phyloP scores from a whole-genome alignment of 2,888 invertebrate species.

The Conomelus anceps region DNA sequence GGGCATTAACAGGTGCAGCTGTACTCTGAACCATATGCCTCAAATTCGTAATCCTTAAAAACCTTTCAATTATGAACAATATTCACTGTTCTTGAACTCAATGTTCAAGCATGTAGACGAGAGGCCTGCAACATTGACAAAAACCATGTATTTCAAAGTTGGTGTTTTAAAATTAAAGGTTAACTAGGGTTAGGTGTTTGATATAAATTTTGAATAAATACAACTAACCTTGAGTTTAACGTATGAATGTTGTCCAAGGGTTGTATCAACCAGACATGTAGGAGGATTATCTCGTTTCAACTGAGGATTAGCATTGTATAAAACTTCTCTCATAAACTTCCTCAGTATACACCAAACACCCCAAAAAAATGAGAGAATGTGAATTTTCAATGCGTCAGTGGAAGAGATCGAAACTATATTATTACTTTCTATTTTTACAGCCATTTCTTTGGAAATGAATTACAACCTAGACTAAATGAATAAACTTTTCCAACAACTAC shows the following conservation, averaged over 20 bases:
- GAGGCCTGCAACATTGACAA: neutral
- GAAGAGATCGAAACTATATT: conserved; percentile 46
- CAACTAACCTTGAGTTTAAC: conserved; percentile 55
- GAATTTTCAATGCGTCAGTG: conserved; percentile 46
- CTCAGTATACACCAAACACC: conserved; percentile 49
- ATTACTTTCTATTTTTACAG: conserved; percentile 2
- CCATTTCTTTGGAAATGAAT: neutral
- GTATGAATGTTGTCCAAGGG: conserved; percentile 55
- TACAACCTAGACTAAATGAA: neutral
- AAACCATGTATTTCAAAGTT: neutral
- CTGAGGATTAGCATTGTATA: conserved; percentile 38
- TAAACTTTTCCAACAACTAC: neutral
- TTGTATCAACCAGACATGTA: conserved; percentile 51
- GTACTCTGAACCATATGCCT: neutral
- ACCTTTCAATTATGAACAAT: no score
- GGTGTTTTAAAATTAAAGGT: neutral
- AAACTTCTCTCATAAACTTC: conserved; percentile 46
- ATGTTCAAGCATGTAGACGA: no score
- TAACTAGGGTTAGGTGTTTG: neutral
- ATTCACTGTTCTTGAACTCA: neutral
- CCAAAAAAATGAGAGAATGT: conserved; percentile 46
- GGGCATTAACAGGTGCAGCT: neutral
- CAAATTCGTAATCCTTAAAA: neutral
- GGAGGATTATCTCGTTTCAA: conserved; percentile 49
- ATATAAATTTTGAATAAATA: conserved; percentile 14